Base-by-base conservation (phyloP, 2,888 invertebrate species). In the Limnephilus auricula region DNA sequence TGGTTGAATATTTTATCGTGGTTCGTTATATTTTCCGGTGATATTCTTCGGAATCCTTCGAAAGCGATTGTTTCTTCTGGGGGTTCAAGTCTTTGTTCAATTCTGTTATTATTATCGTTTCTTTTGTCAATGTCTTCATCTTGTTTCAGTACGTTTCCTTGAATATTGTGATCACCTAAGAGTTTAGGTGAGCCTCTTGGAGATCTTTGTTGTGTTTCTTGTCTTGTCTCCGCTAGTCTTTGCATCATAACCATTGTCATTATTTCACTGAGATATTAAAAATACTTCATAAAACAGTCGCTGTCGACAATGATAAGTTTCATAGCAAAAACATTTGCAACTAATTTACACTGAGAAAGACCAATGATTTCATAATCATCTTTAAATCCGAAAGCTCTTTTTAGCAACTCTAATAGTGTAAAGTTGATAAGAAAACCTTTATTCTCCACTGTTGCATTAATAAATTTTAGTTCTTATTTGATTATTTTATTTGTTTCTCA, bases 211-310 rank as follows among this genome's bases (percentile, higher is more conserved):
- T 92, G 91, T 80, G 91, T 85, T n/a, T 93, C 92, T 65, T 89
- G 92, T 89, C 92, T 92, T 78, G 94, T 94, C 93, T 94, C 94
- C 90, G 94, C 94, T 86, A 95, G 94, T 93, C 95, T 94, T 94
- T 95, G 95, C 95, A 95, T 95, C 95, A 95, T 95, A 94, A 95
- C 94, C 95, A 95, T 95, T 94, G 95, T 95, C 95, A 95, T 95
- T 94, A 94, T 95, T 91, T 89, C 79, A 40, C 34, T 32, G 50
- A 32, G 37, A 6, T 40, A n/a, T 82, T 82, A 82, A 82, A 82
- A 31, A 31, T 65, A 65, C 5, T 65, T 65, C 50, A 65, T 65
- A 65, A 65, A 65, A 65, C 50, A 25, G 50, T 18, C 18, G 50
- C 50, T 65, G 18, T 15, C 25, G 13, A 6, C 25, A 6, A 25